phyloP scores from a whole-genome alignment of 1,140 invertebrate species.

The Bombus terrestris region DNA sequence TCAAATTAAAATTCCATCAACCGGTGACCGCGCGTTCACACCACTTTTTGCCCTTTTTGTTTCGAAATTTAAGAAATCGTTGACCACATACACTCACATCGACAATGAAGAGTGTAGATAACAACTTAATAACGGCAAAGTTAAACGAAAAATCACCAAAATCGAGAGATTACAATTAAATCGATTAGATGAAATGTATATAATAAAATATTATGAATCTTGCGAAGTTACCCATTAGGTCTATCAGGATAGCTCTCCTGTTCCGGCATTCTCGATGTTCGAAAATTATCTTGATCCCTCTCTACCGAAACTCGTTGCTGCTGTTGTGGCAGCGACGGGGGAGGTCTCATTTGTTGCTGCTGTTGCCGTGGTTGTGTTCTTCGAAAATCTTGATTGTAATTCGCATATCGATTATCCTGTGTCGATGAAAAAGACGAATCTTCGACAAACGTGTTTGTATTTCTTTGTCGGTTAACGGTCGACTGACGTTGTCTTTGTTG shows the following conservation, averaged over 20 bases:
- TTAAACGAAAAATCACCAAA: no score
- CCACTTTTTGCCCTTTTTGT: neutral
- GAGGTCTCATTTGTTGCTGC: conserved; percentile 51
- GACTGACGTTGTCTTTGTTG: conserved; percentile 65
- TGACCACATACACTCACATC: neutral
- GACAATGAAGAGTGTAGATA: no score
- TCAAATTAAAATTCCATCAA: neutral
- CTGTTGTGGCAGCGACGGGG: neutral
- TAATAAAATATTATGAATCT: neutral
- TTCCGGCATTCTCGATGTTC: conserved; percentile 31
- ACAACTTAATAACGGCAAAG: no score
- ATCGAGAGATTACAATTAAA: no score
- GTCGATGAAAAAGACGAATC: conserved; percentile 63
- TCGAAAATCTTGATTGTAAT: conserved; percentile 69
- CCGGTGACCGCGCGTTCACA: neutral
- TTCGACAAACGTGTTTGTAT: conserved; percentile 47
- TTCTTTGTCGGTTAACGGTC: conserved; percentile 51
- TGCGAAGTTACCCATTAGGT: conserved; percentile 68
- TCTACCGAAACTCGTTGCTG: conserved; percentile 14
- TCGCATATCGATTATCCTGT: conserved; percentile 65
- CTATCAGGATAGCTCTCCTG: conserved; percentile 73
- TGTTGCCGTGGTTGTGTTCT: conserved; percentile 65
- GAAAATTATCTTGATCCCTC: conserved; percentile 13
- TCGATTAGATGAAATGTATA: no score
- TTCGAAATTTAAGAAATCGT: neutral